Conservation (phyloP, 2,888 invertebrate genomes). For the Teleiodes luculella region DNA sequence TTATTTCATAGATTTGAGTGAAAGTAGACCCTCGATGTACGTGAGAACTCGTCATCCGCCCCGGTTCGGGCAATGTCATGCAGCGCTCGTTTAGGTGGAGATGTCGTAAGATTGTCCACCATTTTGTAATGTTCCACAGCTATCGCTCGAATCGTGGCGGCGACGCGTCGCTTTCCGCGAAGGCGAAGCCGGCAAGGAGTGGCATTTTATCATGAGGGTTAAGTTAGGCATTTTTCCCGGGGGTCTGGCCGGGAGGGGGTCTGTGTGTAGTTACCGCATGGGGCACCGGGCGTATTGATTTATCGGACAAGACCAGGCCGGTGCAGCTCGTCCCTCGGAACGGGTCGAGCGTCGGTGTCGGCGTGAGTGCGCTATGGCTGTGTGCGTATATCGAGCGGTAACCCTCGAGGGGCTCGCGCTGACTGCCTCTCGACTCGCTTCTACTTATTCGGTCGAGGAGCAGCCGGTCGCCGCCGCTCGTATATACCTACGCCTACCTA, state of each 20-base stretch:
- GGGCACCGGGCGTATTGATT: constrained; percentile 72
- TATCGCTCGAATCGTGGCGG: constrained; percentile 73
- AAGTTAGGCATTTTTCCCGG: constrained; percentile 69
- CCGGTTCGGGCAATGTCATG: constrained; percentile 72
- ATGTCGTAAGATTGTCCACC: constrained; percentile 80
- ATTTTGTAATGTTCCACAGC: constrained; percentile 77
- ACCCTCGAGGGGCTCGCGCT: constrained; percentile 73
- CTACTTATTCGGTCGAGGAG: constrained; percentile 76
- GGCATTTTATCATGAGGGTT: constrained; percentile 67
- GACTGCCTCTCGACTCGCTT: constrained; percentile 75
- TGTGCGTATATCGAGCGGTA: constrained; percentile 76
- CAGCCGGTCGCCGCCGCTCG: constrained; percentile 63
- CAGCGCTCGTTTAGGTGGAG: constrained; percentile 74
- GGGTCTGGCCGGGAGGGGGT: constrained; percentile 68
- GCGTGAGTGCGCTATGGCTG: constrained; percentile 66
- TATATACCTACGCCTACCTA: constrained; percentile 73
- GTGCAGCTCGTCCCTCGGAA: constrained; percentile 69
- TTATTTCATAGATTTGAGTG: constrained; percentile 64
- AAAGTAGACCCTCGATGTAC: constrained; percentile 73
- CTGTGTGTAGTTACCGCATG: constrained; percentile 58
- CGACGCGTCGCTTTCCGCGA: constrained; percentile 73
- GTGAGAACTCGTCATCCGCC: constrained; percentile 77
- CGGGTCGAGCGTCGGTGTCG: constrained; percentile 70
- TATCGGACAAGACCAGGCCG: constrained; percentile 72
- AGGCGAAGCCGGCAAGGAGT: constrained; percentile 72